Evolutionary conservation across 2,113 vertebrate species (phyloP), one percentile per base, ranked within the genome.

Genomic region (Piprites chloris): DNA sequence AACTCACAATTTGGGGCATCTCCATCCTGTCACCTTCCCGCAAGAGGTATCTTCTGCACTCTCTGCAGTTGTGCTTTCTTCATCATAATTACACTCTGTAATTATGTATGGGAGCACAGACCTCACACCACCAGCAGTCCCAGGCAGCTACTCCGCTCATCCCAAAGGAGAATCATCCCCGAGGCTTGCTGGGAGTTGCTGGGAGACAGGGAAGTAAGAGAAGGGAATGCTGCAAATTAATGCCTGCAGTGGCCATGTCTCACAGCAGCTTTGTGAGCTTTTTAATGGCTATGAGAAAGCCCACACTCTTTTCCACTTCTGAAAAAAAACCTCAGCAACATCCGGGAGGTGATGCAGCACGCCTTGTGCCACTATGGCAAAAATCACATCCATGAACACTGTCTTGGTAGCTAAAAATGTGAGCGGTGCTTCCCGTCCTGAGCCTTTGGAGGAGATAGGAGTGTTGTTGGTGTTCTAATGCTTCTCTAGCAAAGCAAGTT

Each of bases 311-410:
- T 67, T 66, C 61, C 26, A 44, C 14, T 52, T 72, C 71, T 62
- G 47, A 52, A 84, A 49, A 92, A 91, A 81, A 37, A 32, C 35
- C 28, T 83, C 30, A 24, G 37, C 66, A 35, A 46, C 44, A 55
- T 50, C 21, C 0, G 0, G 1, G 3, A 47, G 35, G 15, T 0
- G 0, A 33, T 1, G 3, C 14, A 32, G 76, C 72, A 86, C 32
- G 8, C 44, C 44, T 33, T 1, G 2, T 3, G 14, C 28, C 0
- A 11, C 53, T 32, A 21, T 0, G 4, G n/a, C 47, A 86, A 94
- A 90, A 76, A 66, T 18, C 15, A 55, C 33, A 14, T 22, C 23
- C 23, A 37, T 3, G 1, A 49, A 37, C 0, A 0, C 30, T 49
- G n/a, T n/a, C 50, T 73, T 52, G 42, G 58, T 47, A 81, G 52